Evolutionary conservation across 2,113 vertebrate genomes (phyloP).

Genomic region (Zosterops lateralis): DNA sequence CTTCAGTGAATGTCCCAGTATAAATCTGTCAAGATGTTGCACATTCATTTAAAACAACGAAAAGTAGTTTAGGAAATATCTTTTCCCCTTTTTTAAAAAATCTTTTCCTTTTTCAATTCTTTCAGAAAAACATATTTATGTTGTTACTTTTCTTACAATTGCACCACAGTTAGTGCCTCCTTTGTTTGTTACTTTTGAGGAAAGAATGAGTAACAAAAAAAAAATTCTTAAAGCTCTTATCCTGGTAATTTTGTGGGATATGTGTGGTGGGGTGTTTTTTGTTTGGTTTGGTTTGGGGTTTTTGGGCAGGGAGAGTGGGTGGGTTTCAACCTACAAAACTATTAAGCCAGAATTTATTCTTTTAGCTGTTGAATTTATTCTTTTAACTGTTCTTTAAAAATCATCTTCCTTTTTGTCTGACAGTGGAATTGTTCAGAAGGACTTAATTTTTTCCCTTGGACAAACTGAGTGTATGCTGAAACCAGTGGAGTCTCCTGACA

Average conservation of each 20-base stretch:
- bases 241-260: neutral
- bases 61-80: neutral
- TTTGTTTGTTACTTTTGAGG: neutral
- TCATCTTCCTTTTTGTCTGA: constrained; percentile 1
- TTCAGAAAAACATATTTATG: neutral
- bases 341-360: neutral
- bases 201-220: neutral
- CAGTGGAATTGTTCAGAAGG: constrained; percentile 92
- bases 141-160: neutral
- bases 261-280: neutral
- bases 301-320: neutral
- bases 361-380: too few relatives aligned
- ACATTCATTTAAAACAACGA: neutral
- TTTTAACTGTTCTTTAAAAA: neutral
- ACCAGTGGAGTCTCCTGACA: constrained; percentile 77
- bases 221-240: neutral
- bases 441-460: constrained; percentile 91
- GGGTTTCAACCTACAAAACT: neutral
- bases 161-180: neutral
- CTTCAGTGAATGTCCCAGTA: neutral
- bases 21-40: neutral
- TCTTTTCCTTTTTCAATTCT: neutral
- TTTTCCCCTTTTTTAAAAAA: too few relatives aligned
- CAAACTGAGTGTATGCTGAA: constrained; percentile 85
- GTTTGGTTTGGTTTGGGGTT: neutral